These are phyloP conservation scores for Nomada hirtipes DNA, from an alignment of 2,888 invertebrate genomes.

Conservation along the genomic window DNA sequence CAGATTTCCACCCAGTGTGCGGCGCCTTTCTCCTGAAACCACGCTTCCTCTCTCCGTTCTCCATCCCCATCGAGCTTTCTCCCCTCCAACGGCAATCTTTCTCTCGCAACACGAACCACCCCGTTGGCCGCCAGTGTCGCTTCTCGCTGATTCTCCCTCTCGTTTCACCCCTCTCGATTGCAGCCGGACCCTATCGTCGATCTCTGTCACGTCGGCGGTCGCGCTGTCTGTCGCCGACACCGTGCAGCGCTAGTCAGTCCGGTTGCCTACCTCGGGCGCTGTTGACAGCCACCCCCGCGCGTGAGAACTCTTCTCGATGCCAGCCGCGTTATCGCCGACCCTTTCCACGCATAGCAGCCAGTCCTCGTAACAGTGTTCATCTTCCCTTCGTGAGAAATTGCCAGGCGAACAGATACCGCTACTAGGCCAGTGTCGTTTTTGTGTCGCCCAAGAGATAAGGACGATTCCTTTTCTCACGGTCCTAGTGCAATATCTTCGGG, in stretches of 20 bases:
- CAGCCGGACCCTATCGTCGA: slow-evolving; percentile 1
- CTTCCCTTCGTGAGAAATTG: slow-evolving; percentile 27
- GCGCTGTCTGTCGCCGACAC: slow-evolving; percentile 69
- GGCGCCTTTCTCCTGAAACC: background rate
- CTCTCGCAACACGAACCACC: slow-evolving; percentile 1
- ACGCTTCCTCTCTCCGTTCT: background rate
- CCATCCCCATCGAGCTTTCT: slow-evolving; percentile 14
- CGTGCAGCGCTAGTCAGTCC: slow-evolving; percentile 73
- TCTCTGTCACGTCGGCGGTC: slow-evolving; percentile 37
- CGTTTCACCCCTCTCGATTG: slow-evolving; percentile 10
- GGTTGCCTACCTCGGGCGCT: slow-evolving; percentile 77
- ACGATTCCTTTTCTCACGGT: background rate
- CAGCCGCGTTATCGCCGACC: slow-evolving; percentile 29
- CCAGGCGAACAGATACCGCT: background rate
- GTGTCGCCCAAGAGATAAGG: background rate
- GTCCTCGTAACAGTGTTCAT: slow-evolving; percentile 19
- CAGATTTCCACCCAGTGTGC: background rate
- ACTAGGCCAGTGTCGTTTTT: background rate
- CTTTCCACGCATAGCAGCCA: slow-evolving; percentile 4
- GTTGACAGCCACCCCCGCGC: slow-evolving; percentile 64
- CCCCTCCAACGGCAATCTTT: slow-evolving; percentile 17
- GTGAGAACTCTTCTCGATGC: slow-evolving; percentile 41
- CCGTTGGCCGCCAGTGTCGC: background rate
- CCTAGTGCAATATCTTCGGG: background rate
- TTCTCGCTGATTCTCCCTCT: slow-evolving; percentile 22